Percentiles rank a stretch among this genome's conserved stretches.
These are phyloP conservation scores for Agrochola lychnidis DNA, from an alignment of 2,888 invertebrate genomes.

Conservation along the genomic window DNA sequence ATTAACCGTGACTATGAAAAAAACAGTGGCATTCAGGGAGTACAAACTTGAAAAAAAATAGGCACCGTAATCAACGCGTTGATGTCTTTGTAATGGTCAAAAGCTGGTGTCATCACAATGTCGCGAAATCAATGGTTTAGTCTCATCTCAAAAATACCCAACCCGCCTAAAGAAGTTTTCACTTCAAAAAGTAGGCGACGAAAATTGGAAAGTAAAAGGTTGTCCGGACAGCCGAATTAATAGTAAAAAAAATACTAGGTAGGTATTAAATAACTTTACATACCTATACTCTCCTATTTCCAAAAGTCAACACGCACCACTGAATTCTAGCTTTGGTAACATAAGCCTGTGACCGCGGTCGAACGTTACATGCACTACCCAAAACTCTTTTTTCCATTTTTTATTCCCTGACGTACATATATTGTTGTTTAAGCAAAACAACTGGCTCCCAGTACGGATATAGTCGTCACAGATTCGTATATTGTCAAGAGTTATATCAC, in stretches of 20 bases:
- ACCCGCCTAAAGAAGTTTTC: too few species aligned
- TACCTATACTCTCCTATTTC: constrained; percentile 10
- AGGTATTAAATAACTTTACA: neutral
- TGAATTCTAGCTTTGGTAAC: constrained; percentile 40
- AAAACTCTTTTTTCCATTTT: constrained; percentile 64
- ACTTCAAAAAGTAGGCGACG: neutral
- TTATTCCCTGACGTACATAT: constrained; percentile 74
- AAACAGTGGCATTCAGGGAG: too few species aligned
- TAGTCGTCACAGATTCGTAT: constrained; percentile 72
- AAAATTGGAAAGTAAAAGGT: neutral
- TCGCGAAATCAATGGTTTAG: too few species aligned
- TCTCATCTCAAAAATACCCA: too few species aligned
- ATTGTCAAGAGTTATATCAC: constrained; percentile 74
- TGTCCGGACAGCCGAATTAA: neutral
- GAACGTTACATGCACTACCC: constrained; percentile 44
- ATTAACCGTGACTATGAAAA: neutral
- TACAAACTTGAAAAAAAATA: too few species aligned
- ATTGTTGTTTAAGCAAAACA: constrained; percentile 80
- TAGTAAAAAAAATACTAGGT: constrained; percentile 9
- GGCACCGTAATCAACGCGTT: too few species aligned
- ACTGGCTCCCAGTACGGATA: constrained; percentile 75
- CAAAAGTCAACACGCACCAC: constrained; percentile 19
- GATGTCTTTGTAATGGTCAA: too few species aligned
- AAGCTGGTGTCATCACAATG: too few species aligned
- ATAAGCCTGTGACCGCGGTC: constrained; percentile 30